Evolutionary conservation across 2,797 vertebrate species (phyloP).

Genomic region (Hoplostethus mediterraneus): DNA sequence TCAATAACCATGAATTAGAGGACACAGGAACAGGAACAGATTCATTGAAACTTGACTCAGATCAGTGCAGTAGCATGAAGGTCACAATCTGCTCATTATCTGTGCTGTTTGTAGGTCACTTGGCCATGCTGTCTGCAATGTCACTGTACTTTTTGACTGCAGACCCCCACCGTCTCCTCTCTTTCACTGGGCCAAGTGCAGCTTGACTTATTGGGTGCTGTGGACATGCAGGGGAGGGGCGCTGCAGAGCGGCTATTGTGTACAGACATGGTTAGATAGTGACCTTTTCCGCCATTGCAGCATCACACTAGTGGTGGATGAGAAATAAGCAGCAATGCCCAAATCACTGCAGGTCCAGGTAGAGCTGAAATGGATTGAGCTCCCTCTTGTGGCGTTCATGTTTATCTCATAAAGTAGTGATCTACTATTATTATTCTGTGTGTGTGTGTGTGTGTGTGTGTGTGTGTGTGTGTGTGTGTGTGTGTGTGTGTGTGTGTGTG

Average conservation of each 20-base stretch:
- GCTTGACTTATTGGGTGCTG: constrained; percentile 17
- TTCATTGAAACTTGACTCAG: constrained; percentile 32
- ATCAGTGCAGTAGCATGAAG: constrained; percentile 61
- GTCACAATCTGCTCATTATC: constrained; percentile 59
- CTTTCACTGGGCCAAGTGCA: constrained; percentile 13
- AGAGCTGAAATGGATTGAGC: constrained; percentile 37
- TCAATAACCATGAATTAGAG: not conserved
- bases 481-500: not conserved
- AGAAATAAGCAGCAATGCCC: constrained; percentile 30
- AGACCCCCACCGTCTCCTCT: constrained; percentile 47
- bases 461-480: too few species aligned
- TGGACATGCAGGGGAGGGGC: not conserved
- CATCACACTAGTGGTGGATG: constrained; percentile 52
- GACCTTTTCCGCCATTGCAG: constrained; percentile 58
- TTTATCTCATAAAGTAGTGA: too few species aligned
- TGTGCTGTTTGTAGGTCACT: constrained; percentile 80
- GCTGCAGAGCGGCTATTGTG: constrained; percentile 29
- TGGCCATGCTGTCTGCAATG: constrained; percentile 75
- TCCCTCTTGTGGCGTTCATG: constrained; percentile 72
- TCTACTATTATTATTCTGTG: too few species aligned
- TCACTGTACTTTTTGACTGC: constrained; percentile 47
- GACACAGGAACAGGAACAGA: not conserved
- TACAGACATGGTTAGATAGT: constrained; percentile 31
- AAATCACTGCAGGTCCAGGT: constrained; percentile 40
- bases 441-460: not conserved